Evolutionary conservation across 2,797 vertebrate genomes (phyloP).

Genomic region (Girardinus metallicus): DNA sequence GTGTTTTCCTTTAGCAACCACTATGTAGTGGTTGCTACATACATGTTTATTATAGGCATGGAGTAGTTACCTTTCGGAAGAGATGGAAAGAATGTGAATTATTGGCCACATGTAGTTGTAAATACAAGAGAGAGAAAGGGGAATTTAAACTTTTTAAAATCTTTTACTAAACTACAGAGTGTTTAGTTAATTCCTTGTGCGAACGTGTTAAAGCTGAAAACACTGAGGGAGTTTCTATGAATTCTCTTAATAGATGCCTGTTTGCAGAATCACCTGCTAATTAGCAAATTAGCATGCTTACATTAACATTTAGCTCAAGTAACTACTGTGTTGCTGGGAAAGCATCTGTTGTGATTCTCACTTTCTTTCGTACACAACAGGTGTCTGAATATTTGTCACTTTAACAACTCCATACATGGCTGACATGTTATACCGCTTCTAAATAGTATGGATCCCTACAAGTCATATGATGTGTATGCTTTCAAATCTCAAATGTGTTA

Average conservation of each 20-base stretch:
- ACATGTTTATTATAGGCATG: not conserved
- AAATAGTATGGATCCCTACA: slow-evolving; percentile 16
- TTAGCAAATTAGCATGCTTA: slow-evolving; percentile 9
- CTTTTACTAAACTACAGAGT: not conserved
- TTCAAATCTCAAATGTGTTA: slow-evolving; percentile 29
- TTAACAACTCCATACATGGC: slow-evolving; percentile 14
- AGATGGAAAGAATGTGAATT: not conserved
- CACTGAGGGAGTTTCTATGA: not conserved
- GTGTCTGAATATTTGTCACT: slow-evolving; percentile 4
- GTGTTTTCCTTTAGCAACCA: not conserved
- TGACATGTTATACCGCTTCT: not conserved
- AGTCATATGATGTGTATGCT: slow-evolving; percentile 21
- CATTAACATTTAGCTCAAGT: slow-evolving; percentile 4
- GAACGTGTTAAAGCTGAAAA: not conserved
- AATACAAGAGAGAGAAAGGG: not conserved
- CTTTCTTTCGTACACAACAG: slow-evolving; percentile 2
- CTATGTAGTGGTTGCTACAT: too few species aligned
- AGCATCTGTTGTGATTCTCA: slow-evolving; percentile 7
- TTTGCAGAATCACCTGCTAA: slow-evolving; percentile 5
- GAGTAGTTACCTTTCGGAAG: not conserved
- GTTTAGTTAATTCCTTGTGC: not conserved
- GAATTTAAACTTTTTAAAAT: not conserved
- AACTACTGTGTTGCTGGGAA: not conserved
- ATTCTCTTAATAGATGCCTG: not conserved
- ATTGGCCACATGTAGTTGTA: not conserved